A percentile compares a stretch with the other conserved stretches of the same genome.
Conservation (phyloP, 2,113 vertebrate genomes). For the Galbula dea region DNA sequence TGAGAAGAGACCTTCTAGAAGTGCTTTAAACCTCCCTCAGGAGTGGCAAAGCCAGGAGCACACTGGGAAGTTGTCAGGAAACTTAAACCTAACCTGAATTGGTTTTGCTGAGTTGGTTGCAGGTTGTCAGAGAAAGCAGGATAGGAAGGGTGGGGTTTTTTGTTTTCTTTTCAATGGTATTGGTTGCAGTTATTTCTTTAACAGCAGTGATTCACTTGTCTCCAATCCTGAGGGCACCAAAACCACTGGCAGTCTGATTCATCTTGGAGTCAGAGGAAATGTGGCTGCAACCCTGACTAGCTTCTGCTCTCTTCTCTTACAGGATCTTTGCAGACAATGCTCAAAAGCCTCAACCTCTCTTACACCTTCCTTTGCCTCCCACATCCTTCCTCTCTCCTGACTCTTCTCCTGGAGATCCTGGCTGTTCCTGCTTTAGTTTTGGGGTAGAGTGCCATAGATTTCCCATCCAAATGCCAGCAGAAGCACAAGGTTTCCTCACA, state of each 20-base stretch:
- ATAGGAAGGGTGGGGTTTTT: not conserved
- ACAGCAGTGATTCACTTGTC: not conserved
- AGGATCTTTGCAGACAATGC: not conserved
- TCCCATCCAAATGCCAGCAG: not conserved
- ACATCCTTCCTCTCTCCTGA: not conserved
- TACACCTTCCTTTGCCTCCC: not conserved
- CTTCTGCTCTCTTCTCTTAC: not conserved
- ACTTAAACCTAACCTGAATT: no score
- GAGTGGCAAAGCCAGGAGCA: not conserved
- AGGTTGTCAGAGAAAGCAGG: not conserved
- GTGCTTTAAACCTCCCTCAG: not conserved
- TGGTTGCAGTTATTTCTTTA: no score
- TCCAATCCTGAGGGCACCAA: not conserved
- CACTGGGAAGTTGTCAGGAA: not conserved
- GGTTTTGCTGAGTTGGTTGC: not conserved
- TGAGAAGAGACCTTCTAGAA: not conserved
- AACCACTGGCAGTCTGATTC: not conserved
- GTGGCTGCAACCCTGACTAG: not conserved
- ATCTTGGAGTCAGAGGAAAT: not conserved
- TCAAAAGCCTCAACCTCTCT: not conserved
- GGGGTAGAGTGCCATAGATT: accelerated
- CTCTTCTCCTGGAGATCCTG: not conserved
- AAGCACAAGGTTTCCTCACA: not conserved
- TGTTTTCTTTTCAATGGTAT: no score
- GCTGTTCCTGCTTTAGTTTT: not conserved